These are phyloP conservation scores for Hydraecia micacea DNA, from an alignment of 2,888 invertebrate species.

Conservation along the genomic window DNA sequence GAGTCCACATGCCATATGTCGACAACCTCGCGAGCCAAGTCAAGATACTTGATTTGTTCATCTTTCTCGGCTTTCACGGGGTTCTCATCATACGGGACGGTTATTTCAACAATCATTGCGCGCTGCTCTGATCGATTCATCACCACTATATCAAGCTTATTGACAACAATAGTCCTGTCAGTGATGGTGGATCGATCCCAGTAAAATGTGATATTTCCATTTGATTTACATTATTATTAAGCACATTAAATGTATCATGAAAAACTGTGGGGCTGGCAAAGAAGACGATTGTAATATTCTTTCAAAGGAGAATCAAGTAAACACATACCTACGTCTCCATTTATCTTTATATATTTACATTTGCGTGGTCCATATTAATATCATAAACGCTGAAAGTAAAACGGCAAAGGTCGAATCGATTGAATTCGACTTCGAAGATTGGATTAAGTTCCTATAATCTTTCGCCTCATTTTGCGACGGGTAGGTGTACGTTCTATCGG, in stretches of 20 bases:
- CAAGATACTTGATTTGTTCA: too few relatives aligned
- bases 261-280: conserved; percentile 63
- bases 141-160: too few relatives aligned
- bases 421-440: conserved; percentile 73
- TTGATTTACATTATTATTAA: conserved; percentile 67
- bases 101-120: too few relatives aligned
- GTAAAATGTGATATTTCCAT: too few relatives aligned
- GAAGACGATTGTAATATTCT: conserved; percentile 64
- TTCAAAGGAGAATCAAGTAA: conserved; percentile 61
- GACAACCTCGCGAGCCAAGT: too few relatives aligned
- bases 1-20: too few relatives aligned
- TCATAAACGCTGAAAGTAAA: conserved; percentile 70
- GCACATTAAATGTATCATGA: conserved; percentile 53
- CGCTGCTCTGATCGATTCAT: too few relatives aligned
- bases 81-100: too few relatives aligned
- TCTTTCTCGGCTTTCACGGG: too few relatives aligned
- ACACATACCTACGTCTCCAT: conserved; percentile 38
- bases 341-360: conserved; percentile 66
- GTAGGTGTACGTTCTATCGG: conserved; percentile 89
- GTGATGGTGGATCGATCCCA: too few relatives aligned
- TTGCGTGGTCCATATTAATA: conserved; percentile 71
- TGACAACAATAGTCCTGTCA: too few relatives aligned
- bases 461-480: conserved; percentile 91
- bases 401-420: conserved; percentile 65
- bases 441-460: conserved; percentile 87